Percentiles rank a stretch among this genome's conserved stretches.
Conservation (phyloP, 2,888 invertebrate species). For the Pherbina coryleti region DNA sequence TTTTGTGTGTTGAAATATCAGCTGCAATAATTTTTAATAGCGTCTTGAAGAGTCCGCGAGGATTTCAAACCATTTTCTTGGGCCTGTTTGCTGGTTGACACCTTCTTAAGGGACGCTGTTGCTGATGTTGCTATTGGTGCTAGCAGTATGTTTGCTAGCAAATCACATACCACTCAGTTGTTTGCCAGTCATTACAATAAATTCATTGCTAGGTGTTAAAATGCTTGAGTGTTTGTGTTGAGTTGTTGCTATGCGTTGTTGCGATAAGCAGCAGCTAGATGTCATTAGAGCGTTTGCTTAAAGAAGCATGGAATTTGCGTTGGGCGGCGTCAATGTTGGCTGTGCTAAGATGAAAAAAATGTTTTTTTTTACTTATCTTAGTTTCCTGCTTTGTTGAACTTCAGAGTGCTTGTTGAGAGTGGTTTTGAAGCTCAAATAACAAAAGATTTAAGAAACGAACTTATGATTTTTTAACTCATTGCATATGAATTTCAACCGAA, state of each 20-base stretch:
- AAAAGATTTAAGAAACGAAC: not conserved
- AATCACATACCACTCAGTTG: not conserved
- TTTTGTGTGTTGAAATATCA: not conserved
- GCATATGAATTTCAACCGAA: too few relatives aligned
- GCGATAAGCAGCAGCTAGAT: not conserved
- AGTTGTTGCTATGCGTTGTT: not conserved
- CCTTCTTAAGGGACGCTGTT: slow-evolving; percentile 7
- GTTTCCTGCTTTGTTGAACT: too few relatives aligned
- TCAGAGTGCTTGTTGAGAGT: not conserved
- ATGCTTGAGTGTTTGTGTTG: not conserved
- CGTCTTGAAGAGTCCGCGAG: not conserved
- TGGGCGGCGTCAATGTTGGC: not conserved
- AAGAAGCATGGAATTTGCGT: not conserved
- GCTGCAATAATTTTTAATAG: slow-evolving; percentile 21
- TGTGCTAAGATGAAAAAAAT: slow-evolving; percentile 10
- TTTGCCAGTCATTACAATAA: slow-evolving; percentile 11
- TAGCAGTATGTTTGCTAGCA: not conserved
- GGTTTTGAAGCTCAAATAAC: not conserved
- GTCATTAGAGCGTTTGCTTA: not conserved
- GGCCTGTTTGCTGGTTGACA: slow-evolving; percentile 15
- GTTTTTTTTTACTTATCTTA: slow-evolving; percentile 9
- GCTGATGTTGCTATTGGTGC: slow-evolving; percentile 4
- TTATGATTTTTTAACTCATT: too few relatives aligned
- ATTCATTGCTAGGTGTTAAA: not conserved
- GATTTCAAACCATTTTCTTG: not conserved